These are phyloP conservation scores for Astreopora myriophthalma DNA, from an alignment of 64 coral and sea anemone species.

Conservation along the genomic window DNA sequence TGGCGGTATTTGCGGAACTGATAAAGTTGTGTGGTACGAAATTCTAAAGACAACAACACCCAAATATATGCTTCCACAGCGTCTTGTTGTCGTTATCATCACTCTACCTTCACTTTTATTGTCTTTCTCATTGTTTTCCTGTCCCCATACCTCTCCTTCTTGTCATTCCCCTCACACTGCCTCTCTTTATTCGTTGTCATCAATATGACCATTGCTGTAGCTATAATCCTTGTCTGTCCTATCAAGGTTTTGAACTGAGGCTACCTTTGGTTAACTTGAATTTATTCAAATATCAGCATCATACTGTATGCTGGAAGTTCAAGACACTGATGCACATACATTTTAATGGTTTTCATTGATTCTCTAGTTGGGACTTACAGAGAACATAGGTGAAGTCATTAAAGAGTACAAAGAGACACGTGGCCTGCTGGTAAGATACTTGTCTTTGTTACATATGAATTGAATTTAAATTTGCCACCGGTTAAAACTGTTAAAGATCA, in stretches of 20 bases:
- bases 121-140: background rate
- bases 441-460: background rate
- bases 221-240: too few species aligned
- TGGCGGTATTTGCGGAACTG: too few species aligned
- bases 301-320: background rate
- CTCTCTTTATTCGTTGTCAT: too few species aligned
- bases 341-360: background rate
- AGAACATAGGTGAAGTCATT: slow-evolving; percentile 92
- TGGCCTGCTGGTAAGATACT: slow-evolving; percentile 76
- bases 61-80: too few species aligned
- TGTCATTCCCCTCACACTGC: too few species aligned
- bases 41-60: too few species aligned
- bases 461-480: background rate
- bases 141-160: too few species aligned
- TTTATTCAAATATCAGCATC: background rate
- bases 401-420: slow-evolving; percentile 97
- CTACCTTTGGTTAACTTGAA: too few species aligned
- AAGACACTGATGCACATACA: background rate
- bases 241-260: too few species aligned
- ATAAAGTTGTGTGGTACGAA: too few species aligned
- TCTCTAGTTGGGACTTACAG: slow-evolving; percentile 78
- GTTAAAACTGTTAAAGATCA: background rate
- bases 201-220: too few species aligned
- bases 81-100: background rate
- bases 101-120: background rate